phyloP scores from a whole-genome alignment of 2,113 vertebrate species.

The Lasiurus borealis region DNA sequence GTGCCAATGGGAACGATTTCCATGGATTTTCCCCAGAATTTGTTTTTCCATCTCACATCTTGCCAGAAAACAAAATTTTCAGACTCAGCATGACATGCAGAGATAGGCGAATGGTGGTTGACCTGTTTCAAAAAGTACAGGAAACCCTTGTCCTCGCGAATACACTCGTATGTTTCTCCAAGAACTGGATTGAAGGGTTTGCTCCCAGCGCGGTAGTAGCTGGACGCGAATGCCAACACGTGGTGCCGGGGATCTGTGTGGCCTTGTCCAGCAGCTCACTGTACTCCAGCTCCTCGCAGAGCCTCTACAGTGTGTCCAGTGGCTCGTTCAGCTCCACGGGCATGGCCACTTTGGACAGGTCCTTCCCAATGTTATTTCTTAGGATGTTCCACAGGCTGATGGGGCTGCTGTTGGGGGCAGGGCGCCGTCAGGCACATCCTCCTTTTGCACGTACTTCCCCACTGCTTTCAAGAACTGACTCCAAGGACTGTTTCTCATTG shows the following conservation, averaged over 20 bases:
- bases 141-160: too few relatives aligned
- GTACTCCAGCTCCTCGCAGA: constrained; percentile 99
- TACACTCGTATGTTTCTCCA: too few relatives aligned
- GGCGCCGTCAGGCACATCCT: constrained; percentile 91
- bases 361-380: constrained; percentile 98
- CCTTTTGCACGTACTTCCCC: constrained; percentile 84
- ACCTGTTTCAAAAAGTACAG: constrained; percentile 87
- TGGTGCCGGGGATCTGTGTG: constrained; percentile 86
- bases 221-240: too few relatives aligned
- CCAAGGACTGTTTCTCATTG: constrained; percentile 91
- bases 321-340: constrained; percentile 97
- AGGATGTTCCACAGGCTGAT: constrained; percentile 99
- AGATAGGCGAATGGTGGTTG: constrained; percentile 98
- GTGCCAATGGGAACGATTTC: constrained; percentile 98
- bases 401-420: constrained; percentile 91
- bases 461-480: constrained; percentile 84
- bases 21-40: constrained; percentile 99
- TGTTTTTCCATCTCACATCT: constrained; percentile 99
- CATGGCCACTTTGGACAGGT: constrained; percentile 98
- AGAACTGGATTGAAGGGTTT: too few relatives aligned
- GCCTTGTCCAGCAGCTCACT: constrained; percentile 96
- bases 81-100: constrained; percentile 97
- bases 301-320: constrained; percentile 95
- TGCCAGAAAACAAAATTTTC: constrained; percentile 97
- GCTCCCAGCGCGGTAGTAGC: too few relatives aligned